phyloP scores from a whole-genome alignment of 92 coral and sea anemone genomes.

The Pocillopora meandrina region DNA sequence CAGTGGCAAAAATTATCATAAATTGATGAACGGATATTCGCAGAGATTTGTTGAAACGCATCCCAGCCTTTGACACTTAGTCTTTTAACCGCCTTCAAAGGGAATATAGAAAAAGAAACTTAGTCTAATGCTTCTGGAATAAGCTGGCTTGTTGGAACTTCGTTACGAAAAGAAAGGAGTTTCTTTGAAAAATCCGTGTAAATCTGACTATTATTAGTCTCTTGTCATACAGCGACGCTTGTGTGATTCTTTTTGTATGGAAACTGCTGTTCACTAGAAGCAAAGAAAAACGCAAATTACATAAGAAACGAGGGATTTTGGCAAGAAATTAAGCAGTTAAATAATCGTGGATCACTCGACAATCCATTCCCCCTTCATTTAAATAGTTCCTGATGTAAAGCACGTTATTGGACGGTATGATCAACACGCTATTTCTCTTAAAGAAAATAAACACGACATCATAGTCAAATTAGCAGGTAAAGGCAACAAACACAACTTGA shows the following conservation, averaged over 20 bases:
- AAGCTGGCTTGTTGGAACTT: no score
- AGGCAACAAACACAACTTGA: background rate
- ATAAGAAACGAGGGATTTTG: background rate
- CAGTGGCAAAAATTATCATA: background rate
- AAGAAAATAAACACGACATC: background rate
- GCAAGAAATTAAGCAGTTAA: background rate
- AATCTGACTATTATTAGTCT: no score
- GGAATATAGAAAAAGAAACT: no score
- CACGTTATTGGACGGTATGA: background rate
- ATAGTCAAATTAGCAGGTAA: background rate
- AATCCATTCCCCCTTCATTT: background rate
- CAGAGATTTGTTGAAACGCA: background rate
- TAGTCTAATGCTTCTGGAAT: no score
- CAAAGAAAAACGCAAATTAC: background rate
- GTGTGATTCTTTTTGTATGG: no score
- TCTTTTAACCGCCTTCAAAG: background rate
- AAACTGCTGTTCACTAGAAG: background rate
- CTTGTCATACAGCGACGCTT: no score
- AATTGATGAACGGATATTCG: background rate
- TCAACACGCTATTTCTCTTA: background rate
- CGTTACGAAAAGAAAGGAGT: no score
- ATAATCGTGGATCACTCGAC: constrained; percentile 12
- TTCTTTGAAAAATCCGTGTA: no score
- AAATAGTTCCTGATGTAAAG: background rate
- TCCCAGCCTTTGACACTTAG: background rate